phyloP scores from a whole-genome alignment of 2,113 vertebrate species.

The Upupa epops region DNA sequence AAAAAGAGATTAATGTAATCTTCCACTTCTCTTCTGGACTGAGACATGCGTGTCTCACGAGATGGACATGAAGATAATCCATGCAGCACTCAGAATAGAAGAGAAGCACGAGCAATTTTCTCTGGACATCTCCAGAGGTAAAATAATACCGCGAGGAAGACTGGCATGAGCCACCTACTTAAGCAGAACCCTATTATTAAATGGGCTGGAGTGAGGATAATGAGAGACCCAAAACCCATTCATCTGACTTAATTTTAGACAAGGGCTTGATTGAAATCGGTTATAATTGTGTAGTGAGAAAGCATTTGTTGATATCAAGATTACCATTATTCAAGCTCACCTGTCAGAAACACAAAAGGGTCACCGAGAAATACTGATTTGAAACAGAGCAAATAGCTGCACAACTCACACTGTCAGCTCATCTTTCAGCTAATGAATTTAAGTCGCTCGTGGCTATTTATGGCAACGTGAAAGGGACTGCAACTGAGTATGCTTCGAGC shows the following conservation, averaged over 20 bases:
- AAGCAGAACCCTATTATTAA: slow-evolving; percentile 13
- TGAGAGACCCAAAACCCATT: not conserved
- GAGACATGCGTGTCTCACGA: not conserved
- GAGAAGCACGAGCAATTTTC: not conserved
- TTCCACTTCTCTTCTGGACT: not conserved
- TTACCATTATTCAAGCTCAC: not conserved
- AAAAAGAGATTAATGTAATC: not conserved
- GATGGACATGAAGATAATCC: not conserved
- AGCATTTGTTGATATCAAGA: slow-evolving; percentile 1
- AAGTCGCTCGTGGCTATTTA: not conserved
- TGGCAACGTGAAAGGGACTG: slow-evolving; percentile 15
- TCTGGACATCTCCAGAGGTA: not conserved
- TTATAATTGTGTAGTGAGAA: not conserved
- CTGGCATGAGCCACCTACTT: not conserved
- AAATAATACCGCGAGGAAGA: not conserved
- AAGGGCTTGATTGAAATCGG: slow-evolving; percentile 18
- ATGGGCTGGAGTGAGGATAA: not conserved
- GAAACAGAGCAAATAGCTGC: slow-evolving; percentile 30
- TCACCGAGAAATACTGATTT: not conserved
- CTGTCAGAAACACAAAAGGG: not conserved
- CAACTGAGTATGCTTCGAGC: slow-evolving; percentile 4
- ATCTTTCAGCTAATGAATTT: not conserved
- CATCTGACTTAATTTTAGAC: slow-evolving; percentile 22
- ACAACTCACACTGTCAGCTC: not conserved
- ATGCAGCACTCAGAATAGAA: not conserved